These are phyloP conservation scores for Mungos mungo DNA, from an alignment of 2,113 vertebrate species.

Conservation along the genomic window DNA sequence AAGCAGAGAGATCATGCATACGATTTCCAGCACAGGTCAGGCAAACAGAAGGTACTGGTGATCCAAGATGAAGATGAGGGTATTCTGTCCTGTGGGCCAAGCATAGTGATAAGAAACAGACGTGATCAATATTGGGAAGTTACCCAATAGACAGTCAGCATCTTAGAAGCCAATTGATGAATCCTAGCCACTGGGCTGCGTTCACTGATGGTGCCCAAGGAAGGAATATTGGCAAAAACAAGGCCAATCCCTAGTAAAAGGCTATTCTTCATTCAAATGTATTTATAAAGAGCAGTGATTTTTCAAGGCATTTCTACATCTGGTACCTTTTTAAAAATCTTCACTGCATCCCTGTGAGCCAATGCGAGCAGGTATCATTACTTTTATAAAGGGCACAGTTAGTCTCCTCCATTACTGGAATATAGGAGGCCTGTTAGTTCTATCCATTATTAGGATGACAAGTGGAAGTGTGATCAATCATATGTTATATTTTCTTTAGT, in stretches of 20 bases:
- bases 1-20: neutral
- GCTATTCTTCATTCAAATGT: neutral
- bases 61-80: neutral
- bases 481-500: neutral
- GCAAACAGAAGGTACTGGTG: neutral
- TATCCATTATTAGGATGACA: neutral
- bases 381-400: neutral
- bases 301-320: conserved; percentile 13
- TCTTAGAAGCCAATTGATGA: neutral
- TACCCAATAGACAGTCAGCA: neutral
- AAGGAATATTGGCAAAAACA: neutral
- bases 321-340: neutral
- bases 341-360: neutral
- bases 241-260: neutral
- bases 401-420: neutral
- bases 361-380: neutral
- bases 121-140: neutral
- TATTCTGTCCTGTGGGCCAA: neutral
- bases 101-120: neutral
- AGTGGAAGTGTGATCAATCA: neutral
- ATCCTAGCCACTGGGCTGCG: neutral
- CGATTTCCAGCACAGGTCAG: neutral
- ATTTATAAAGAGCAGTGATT: neutral
- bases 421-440: neutral
- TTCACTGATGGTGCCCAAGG: neutral